These are phyloP conservation scores for Chorisops tibialis DNA, from an alignment of 2,888 invertebrate genomes.

Conservation along the genomic window DNA sequence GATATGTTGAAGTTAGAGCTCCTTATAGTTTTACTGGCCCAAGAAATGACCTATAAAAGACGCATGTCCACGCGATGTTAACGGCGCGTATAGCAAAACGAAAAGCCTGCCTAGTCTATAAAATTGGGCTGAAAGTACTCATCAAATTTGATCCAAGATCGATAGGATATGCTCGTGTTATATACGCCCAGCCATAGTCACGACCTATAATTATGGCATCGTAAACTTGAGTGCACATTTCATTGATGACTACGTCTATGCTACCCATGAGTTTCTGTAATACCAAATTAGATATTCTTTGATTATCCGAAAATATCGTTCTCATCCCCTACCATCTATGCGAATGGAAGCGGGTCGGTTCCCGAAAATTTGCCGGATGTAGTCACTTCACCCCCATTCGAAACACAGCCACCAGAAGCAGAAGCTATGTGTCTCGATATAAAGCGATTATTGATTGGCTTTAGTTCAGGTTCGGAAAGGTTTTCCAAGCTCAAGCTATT, in stretches of 20 bases:
- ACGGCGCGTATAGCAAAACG: neutral
- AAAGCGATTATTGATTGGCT: too few species aligned
- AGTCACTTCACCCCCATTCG: too few species aligned
- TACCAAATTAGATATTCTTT: slow-evolving; percentile 18
- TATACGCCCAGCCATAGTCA: neutral
- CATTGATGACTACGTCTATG: neutral
- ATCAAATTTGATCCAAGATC: neutral
- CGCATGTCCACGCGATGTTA: neutral
- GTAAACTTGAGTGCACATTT: slow-evolving; percentile 19
- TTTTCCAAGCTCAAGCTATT: neutral
- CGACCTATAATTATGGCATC: slow-evolving; percentile 16
- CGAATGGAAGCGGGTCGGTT: too few species aligned
- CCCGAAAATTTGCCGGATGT: too few species aligned
- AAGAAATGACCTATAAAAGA: slow-evolving; percentile 6
- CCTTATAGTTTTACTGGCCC: slow-evolving; percentile 7
- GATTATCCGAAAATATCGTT: slow-evolving; percentile 19
- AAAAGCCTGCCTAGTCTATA: neutral
- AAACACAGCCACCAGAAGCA: too few species aligned
- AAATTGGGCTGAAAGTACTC: neutral
- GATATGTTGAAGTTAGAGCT: too few species aligned
- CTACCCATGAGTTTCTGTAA: neutral
- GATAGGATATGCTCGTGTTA: neutral
- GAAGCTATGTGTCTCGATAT: too few species aligned
- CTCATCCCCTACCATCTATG: too few species aligned
- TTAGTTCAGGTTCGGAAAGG: too few species aligned